Evolutionary conservation across 2,797 vertebrate genomes (phyloP), one percentile per base, ranked within the genome.

Genomic region (Enteromius anoplus): DNA sequence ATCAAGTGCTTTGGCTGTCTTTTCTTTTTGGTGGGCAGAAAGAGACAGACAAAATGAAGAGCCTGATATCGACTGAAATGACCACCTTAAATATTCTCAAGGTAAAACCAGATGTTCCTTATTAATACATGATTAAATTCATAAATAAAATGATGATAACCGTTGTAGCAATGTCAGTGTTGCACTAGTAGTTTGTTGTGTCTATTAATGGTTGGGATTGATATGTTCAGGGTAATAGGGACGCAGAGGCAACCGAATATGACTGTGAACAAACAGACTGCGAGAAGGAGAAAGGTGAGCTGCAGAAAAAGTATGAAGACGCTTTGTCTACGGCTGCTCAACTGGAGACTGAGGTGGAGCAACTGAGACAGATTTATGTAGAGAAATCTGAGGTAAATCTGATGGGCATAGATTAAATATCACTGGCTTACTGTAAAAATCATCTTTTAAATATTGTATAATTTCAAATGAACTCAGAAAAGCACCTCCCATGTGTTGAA

Each of bases 251-350:
- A 0, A 62, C 86, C 6, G 86, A 90, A 76, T 69, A 91, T 49
- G 80, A 84, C n/a, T 69, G 34, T 69, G 87, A 90, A 3, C 86
- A 89, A 64, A 88, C 9, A 2, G 86, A 62, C 51, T 88, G 88
- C 51, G 88, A 82, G 32, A 29, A 60, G 66, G 80, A 49, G 37
- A 92, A 91, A 47, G 76, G 85, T 64, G 86, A 90, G 58, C 90
- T 94, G 37, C 79, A 89, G 84, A 85, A 86, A 84, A 91, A 93
- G 75, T 91, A 88, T 81, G 80, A 93, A 69, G 84, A 90, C 19
- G 87, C 82, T 15, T 88, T 64, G 2, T 86, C 84, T 55, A 40
- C 84, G 70, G 85, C 86, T 49, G 78, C 86, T 64, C 55, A 82
- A 40, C 64, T 93, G 69, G 91, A 93, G 75, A 82, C 66, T 15